Base-by-base conservation (phyloP, 2,797 vertebrate genomes). In the Coracias cyanogaster region DNA sequence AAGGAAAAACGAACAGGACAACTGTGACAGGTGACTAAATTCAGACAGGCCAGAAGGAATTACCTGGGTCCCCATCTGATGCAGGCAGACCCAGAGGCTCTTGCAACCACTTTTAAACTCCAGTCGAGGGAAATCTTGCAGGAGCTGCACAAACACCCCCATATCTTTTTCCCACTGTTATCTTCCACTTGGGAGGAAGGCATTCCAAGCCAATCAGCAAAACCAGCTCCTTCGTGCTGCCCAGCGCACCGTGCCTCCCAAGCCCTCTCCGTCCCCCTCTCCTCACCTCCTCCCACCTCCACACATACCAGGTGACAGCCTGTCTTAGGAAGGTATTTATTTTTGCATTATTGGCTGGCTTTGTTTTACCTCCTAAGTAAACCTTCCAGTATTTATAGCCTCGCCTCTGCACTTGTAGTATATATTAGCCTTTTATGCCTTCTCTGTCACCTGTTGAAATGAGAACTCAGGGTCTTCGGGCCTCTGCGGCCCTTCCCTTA, bases 381-480 rank as follows among this genome's bases (percentile, higher is more conserved):
- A 95, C 92, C 76, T 69, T 88, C 54, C 80, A 92, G 91, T 97
- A 97, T 97, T 98, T 97, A 97, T 97, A 88, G 92, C 94, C 65
- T 95, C 7, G 45, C 97, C 95, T 97, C 97, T 28, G 1, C 95
- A 84, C 96, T 97, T 97, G 95, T 93, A 98, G 96, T 96, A 96
- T 97, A 97, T 97, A 98, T 98, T 97, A 96, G 97, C 95, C 96
- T 97, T 97, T 97, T 97, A 97, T 97, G 96, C 96, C 96, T 98
- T 97, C 97, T 96, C 98, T 98, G 97, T 99, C 98, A 99, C 98
- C 98, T 99, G 98, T 98, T 98, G 98, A 98, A 98, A 98, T 98
- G 98, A 98, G 97, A 98, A 98, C 46, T 96, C 80, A 25, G 97
- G 95, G 97, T 97, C 97, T 95, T 97, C 35, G 66, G 97, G 97